A percentile compares a stretch with the other conserved stretches of the same genome.
These are phyloP conservation scores for Betta splendens DNA, from an alignment of 2,797 vertebrate genomes.

Conservation along the genomic window DNA sequence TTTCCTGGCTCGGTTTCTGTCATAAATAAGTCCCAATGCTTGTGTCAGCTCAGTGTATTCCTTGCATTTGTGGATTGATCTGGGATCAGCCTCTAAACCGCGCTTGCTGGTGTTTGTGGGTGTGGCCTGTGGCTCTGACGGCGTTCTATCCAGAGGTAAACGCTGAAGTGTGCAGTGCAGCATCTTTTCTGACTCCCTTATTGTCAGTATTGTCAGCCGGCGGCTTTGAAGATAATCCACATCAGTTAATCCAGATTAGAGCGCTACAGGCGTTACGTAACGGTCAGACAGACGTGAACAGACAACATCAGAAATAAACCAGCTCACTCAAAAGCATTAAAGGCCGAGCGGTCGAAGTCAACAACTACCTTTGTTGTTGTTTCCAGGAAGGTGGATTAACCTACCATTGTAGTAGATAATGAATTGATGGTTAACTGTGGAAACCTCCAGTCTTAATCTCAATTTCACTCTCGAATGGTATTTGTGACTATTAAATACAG, in stretches of 20 bases:
- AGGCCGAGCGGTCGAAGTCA: too few species aligned
- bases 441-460: neutral
- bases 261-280: conserved; percentile 62
- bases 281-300: conserved; percentile 19
- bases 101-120: neutral
- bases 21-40: neutral
- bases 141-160: neutral
- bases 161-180: conserved; percentile 1
- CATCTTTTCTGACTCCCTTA: too few species aligned
- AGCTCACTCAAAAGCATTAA: neutral
- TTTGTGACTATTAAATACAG: conserved; percentile 63
- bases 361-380: too few species aligned
- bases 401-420: neutral
- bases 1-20: neutral
- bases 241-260: conserved; percentile 74
- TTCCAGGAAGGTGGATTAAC: too few species aligned
- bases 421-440: neutral
- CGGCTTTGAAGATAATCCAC: conserved; percentile 65
- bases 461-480: neutral
- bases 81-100: neutral
- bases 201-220: conserved; percentile 43
- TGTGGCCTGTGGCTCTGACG: conserved; percentile 3
- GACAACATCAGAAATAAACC: neutral
- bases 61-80: too few species aligned
- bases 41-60: neutral